Evolutionary conservation across 1,140 invertebrate species (phyloP).

Genomic region (Muscidifurax raptorellus): DNA sequence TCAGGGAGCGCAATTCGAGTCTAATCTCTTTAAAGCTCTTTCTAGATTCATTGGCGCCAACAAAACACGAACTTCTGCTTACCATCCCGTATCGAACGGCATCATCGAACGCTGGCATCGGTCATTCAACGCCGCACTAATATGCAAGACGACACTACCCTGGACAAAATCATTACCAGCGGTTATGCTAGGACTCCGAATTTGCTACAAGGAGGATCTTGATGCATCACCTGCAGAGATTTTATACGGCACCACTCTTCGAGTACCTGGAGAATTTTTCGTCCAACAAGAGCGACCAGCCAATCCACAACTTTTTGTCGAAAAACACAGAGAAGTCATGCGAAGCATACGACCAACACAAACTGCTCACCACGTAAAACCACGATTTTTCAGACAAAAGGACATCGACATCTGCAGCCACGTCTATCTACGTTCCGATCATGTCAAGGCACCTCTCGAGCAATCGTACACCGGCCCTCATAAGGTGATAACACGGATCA

Average conservation of each 20-base stretch:
- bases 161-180: slow-evolving; percentile 17
- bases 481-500: not conserved
- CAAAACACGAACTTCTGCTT: not conserved
- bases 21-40: not conserved
- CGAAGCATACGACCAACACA: not conserved
- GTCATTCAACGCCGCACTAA: slow-evolving; percentile 32
- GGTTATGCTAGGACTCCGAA: not conserved
- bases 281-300: not conserved
- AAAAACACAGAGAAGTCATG: not conserved
- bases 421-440: not conserved
- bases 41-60: not conserved
- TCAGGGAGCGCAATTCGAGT: slow-evolving; percentile 11
- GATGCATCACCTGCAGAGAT: slow-evolving; percentile 11
- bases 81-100: not conserved
- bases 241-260: not conserved
- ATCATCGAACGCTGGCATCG: not conserved
- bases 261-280: slow-evolving; percentile 34
- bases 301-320: not conserved
- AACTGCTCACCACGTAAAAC: not conserved
- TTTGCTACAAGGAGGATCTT: slow-evolving; percentile 3
- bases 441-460: slow-evolving; percentile 2
- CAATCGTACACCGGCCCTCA: not conserved
- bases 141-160: not conserved
- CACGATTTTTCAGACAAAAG: slow-evolving; percentile 3
- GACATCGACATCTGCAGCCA: slow-evolving; percentile 3